Conservation (phyloP, 2,797 vertebrate genomes). For the Macrochelys suwanniensis region DNA sequence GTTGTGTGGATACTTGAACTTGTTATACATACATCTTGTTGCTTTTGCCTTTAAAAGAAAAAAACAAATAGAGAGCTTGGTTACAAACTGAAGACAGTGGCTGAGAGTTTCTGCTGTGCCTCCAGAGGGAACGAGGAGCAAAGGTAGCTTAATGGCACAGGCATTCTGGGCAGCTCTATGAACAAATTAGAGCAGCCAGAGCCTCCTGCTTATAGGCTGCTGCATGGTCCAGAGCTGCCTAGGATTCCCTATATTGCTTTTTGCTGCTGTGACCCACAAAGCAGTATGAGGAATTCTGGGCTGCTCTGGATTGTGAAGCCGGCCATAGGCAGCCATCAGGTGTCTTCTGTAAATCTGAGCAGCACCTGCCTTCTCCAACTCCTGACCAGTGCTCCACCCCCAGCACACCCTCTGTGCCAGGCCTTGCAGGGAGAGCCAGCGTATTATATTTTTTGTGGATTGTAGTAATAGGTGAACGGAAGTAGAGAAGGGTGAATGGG, state of each 20-base stretch:
- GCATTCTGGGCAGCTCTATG: not conserved
- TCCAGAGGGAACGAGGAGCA: not conserved
- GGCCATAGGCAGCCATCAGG: not conserved
- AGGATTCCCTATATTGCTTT: not conserved
- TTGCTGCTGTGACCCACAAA: not conserved
- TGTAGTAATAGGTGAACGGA: not conserved
- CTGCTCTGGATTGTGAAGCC: not conserved
- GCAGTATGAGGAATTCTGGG: not conserved
- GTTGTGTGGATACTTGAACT: not conserved
- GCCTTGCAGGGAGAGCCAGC: not conserved
- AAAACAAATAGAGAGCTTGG: not conserved
- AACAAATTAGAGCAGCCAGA: not conserved
- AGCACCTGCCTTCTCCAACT: not conserved
- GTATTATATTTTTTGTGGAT: not conserved
- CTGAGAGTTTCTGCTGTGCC: not conserved
- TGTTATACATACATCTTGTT: not conserved
- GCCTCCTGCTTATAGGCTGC: not conserved
- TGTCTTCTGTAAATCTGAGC: not conserved
- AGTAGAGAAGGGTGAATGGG: fast-evolving
- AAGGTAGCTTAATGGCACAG: not conserved
- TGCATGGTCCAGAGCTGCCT: fast-evolving
- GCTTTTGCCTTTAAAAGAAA: not conserved
- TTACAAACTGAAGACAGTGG: not conserved
- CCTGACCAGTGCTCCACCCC: not conserved
- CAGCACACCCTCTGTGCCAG: not conserved